Percentiles rank a stretch among this genome's conserved stretches.
These are phyloP conservation scores for Asobara japonica DNA, from an alignment of 1,140 invertebrate species.

Conservation along the genomic window DNA sequence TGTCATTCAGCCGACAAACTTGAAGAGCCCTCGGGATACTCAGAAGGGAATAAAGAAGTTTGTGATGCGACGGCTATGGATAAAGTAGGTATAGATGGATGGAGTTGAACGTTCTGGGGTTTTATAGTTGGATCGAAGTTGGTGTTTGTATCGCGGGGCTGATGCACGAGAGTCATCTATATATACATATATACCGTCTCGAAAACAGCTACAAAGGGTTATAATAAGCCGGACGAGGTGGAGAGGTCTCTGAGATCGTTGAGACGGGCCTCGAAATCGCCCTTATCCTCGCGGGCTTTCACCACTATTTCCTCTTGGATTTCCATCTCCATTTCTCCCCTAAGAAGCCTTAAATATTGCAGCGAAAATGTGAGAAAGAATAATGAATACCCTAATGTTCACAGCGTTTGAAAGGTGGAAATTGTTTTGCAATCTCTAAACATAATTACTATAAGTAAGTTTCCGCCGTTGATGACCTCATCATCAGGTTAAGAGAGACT, in stretches of 20 bases:
- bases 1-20: constrained; percentile 8
- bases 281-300: constrained; percentile 11
- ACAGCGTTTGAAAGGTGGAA: too few relatives aligned
- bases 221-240: constrained; percentile 43
- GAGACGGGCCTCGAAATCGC: constrained; percentile 14
- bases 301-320: background rate
- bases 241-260: constrained; percentile 20
- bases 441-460: too few relatives aligned
- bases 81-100: constrained; percentile 2
- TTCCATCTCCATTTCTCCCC: background rate
- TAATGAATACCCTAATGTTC: too few relatives aligned
- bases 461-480: too few relatives aligned
- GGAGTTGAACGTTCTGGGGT: constrained; percentile 5
- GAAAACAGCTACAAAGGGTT: constrained; percentile 44
- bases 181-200: background rate
- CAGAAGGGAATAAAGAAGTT: constrained; percentile 10
- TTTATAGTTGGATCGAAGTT: constrained; percentile 16
- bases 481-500: too few relatives aligned
- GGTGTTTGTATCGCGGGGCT: constrained; percentile 17
- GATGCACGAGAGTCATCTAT: background rate
- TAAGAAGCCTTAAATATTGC: too few relatives aligned
- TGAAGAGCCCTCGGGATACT: constrained; percentile 1
- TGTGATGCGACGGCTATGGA: background rate
- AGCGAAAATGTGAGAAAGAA: too few relatives aligned
- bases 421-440: too few relatives aligned